Evolutionary conservation across 1,140 invertebrate species (phyloP).

Genomic region (Calosoma granatense): DNA sequence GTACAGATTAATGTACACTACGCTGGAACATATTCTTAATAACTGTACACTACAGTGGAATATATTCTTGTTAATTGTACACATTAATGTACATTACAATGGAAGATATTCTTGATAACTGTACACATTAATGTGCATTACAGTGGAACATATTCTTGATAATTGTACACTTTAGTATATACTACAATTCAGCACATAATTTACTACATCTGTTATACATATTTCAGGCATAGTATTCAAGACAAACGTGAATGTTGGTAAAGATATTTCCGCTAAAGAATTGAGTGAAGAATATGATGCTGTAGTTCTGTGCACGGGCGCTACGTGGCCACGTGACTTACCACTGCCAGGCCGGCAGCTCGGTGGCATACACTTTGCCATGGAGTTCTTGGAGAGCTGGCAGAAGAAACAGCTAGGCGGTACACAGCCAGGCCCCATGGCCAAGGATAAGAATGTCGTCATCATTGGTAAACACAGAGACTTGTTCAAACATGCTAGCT

Average conservation of each 20-base stretch:
- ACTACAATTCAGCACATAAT: no score
- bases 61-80: no score
- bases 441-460: constrained; percentile 91
- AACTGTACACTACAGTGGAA: no score
- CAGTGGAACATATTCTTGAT: no score
- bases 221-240: constrained; percentile 68
- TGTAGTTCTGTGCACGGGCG: constrained; percentile 81
- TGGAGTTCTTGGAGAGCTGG: constrained; percentile 95
- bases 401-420: constrained; percentile 88
- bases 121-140: no score
- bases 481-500: background rate
- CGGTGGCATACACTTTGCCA: constrained; percentile 90
- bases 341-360: constrained; percentile 53
- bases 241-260: constrained; percentile 83
- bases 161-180: no score
- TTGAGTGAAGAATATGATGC: constrained; percentile 66
- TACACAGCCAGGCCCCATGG: constrained; percentile 47
- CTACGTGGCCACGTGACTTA: constrained; percentile 92
- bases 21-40: no score
- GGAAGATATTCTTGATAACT: no score
- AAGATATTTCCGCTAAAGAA: constrained; percentile 71
- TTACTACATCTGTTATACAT: no score
- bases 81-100: no score
- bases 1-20: no score
- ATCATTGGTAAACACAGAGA: constrained; percentile 49